A percentile compares a stretch with the other conserved stretches of the same genome.
phyloP scores from a whole-genome alignment of 30 jellyfish, hydroid and myxozoan species.

The Chironex yamaguchii region DNA sequence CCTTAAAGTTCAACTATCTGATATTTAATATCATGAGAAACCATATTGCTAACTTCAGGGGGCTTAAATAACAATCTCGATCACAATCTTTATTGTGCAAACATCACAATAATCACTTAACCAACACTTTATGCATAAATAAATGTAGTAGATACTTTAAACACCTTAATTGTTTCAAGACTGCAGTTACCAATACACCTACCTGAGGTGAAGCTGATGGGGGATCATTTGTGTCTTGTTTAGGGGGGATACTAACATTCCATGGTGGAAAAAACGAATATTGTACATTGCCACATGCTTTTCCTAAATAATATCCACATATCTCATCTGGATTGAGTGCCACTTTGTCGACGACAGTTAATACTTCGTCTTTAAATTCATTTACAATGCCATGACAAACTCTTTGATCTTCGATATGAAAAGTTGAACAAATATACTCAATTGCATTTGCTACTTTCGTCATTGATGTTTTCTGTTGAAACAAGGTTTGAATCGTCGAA shows the following conservation, averaged over 20 bases:
- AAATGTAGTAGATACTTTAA: too few species aligned
- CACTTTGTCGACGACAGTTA: conserved; percentile 73
- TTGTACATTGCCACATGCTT: conserved; percentile 69
- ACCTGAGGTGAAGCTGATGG: too few species aligned
- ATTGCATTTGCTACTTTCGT: conserved; percentile 53
- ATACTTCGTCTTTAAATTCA: conserved; percentile 83
- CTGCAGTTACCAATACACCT: too few species aligned
- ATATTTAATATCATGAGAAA: too few species aligned
- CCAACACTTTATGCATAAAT: too few species aligned
- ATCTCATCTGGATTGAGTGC: conserved; percentile 79
- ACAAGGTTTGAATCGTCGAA: conserved; percentile 11
- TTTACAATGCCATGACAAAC: conserved; percentile 73
- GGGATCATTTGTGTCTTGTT: too few species aligned
- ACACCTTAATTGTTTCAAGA: too few species aligned
- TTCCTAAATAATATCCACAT: conserved; percentile 85
- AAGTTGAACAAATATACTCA: conserved; percentile 64
- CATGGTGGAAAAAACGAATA: conserved; percentile 75
- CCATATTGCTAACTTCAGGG: too few species aligned
- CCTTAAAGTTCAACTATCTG: too few species aligned
- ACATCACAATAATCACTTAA: too few species aligned
- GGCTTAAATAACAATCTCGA: too few species aligned
- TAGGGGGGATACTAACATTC: conserved; percentile 88
- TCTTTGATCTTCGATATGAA: conserved; percentile 71
- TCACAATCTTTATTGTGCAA: too few species aligned
- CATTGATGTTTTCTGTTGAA: conserved; percentile 57